A percentile compares a stretch with the other conserved stretches of the same genome.
phyloP scores from a whole-genome alignment of 2,113 vertebrate genomes.

The Podarcis raffonei region DNA sequence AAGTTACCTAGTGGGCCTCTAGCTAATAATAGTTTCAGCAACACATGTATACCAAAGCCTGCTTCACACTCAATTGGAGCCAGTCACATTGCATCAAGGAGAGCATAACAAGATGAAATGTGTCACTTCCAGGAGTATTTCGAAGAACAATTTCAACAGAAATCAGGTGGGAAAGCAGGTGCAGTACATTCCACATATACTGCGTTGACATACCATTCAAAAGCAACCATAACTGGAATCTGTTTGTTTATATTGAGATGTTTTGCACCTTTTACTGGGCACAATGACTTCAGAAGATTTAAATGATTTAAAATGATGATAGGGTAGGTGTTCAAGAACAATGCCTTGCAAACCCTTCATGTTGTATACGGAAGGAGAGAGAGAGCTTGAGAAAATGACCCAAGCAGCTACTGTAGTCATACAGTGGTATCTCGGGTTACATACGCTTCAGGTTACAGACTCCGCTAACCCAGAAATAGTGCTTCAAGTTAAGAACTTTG shows the following conservation, averaged over 20 bases:
- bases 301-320: neutral
- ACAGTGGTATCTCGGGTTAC: no score
- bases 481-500: no score
- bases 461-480: no score
- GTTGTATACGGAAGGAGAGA: neutral
- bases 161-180: constrained; percentile 4
- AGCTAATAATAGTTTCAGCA: constrained; percentile 20
- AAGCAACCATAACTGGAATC: neutral
- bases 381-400: neutral
- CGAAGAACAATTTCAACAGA: neutral
- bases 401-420: neutral
- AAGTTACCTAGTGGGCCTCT: neutral
- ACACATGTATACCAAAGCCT: neutral
- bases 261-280: neutral
- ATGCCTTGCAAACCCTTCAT: neutral
- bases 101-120: constrained; percentile 9
- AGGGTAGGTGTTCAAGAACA: neutral
- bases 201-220: neutral
- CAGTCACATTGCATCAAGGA: constrained; percentile 27
- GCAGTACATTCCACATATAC: neutral
- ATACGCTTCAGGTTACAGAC: no score
- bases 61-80: constrained; percentile 44
- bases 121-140: constrained; percentile 34
- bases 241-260: neutral
- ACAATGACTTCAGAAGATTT: neutral